Conservation (phyloP, 2,888 invertebrate genomes). For the Lepidochrysops patricia region DNA sequence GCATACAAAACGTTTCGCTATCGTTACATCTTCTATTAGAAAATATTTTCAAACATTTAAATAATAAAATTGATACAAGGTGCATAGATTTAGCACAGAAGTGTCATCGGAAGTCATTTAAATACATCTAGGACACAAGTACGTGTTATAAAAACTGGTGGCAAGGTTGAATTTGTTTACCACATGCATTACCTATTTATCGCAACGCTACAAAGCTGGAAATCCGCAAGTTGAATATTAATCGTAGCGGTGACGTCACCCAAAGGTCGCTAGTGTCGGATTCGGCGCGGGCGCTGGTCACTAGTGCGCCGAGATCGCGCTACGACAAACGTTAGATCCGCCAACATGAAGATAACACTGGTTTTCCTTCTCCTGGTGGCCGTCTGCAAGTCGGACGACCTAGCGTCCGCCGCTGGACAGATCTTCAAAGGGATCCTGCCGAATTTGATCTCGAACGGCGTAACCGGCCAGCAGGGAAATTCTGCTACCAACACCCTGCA, state of each 20-base stretch:
- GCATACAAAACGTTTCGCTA: too few relatives aligned
- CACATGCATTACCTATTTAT: slow-evolving; percentile 29
- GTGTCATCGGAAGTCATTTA: not conserved
- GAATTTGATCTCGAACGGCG: slow-evolving; percentile 52
- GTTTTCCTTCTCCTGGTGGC: slow-evolving; percentile 43
- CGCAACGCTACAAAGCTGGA: slow-evolving; percentile 50
- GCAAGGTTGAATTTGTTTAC: slow-evolving; percentile 45
- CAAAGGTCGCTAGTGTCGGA: slow-evolving; percentile 60
- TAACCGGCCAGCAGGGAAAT: slow-evolving; percentile 56
- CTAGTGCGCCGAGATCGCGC: slow-evolving; percentile 60
- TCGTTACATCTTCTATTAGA: too few relatives aligned
- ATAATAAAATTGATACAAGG: not conserved
- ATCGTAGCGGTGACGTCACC: slow-evolving; percentile 62
- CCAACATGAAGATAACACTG: slow-evolving; percentile 50
- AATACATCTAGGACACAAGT: not conserved
- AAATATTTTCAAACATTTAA: too few relatives aligned
- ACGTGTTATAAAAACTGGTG: not conserved
- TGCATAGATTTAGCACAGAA: not conserved
- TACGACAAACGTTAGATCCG: slow-evolving; percentile 45
- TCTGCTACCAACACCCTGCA: slow-evolving; percentile 54
- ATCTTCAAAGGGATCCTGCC: slow-evolving; percentile 64
- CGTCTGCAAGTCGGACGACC: slow-evolving; percentile 48
- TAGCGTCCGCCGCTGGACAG: slow-evolving; percentile 59
- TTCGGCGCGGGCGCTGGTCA: slow-evolving; percentile 47
- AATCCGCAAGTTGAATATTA: slow-evolving; percentile 50